phyloP scores from a whole-genome alignment of 2,797 vertebrate species.

The Microcaecilia unicolor region DNA sequence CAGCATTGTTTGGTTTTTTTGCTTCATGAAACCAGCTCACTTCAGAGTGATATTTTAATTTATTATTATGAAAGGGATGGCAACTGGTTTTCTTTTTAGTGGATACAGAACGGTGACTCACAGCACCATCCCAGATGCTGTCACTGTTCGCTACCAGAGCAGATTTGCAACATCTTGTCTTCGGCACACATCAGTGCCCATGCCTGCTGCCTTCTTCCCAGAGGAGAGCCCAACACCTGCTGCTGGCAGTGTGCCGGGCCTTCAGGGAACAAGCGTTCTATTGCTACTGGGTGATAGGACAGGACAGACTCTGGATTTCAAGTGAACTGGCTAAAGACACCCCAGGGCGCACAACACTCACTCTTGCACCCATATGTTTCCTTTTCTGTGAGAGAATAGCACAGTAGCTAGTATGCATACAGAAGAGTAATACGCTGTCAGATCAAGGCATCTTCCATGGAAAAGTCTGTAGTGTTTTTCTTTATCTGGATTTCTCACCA shows the following conservation, averaged over 20 bases:
- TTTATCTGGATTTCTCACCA: no score
- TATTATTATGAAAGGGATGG: conserved; percentile 41
- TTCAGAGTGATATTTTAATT: conserved; percentile 50
- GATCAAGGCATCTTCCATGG: no score
- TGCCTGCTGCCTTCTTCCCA: conserved; percentile 68
- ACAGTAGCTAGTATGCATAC: conserved; percentile 16
- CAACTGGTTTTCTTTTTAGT: conserved; percentile 62
- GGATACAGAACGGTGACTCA: conserved; percentile 56
- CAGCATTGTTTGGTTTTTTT: not conserved
- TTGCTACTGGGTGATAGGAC: conserved; percentile 62
- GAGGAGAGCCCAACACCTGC: conserved; percentile 81
- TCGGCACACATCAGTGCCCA: conserved; percentile 73
- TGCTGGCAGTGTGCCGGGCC: conserved; percentile 66
- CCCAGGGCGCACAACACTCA: conserved; percentile 48
- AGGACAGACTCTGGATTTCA: conserved; percentile 57
- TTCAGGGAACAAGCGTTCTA: conserved; percentile 66
- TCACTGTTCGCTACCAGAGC: conserved; percentile 47
- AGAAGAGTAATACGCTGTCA: no score
- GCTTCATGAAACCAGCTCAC: conserved; percentile 15
- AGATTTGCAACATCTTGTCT: conserved; percentile 76
- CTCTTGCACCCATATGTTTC: conserved; percentile 59
- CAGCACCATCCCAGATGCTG: conserved; percentile 64
- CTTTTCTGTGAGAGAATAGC: conserved; percentile 33
- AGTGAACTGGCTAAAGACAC: conserved; percentile 66
- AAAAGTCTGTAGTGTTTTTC: no score